Base-by-base conservation (phyloP, 1,140 invertebrate genomes). In the Lasaia peninsularis region DNA sequence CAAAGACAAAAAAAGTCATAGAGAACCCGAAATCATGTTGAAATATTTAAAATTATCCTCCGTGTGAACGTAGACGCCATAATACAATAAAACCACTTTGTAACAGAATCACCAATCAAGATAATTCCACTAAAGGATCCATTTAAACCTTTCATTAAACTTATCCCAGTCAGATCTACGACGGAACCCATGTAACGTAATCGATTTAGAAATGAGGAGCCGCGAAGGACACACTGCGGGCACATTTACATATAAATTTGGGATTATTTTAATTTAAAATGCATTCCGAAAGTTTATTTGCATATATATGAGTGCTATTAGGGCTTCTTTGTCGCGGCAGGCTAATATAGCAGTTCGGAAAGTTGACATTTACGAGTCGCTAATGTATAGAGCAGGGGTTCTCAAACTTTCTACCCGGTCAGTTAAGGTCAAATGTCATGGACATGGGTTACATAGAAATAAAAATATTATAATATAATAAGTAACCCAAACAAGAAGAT, bases 191-290 rank as follows among this genome's bases (percentile, higher is more conserved):
- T 83, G 82, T 85, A 78, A 80, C 75, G 64, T 87, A 88, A 86
- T 88, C 80, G 85, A 88, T 85, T 84, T 78, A 67, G 76, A 75
- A 75, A 82, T 75, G 79, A 80, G 76, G 73, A 81, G 73, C 81
- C 81, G 80, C 76, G 76, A 84, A 88, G 82, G 82, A 83, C 80
- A 76, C 78, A 81, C 70, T 80, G 80, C 75, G 82, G 79, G 79
- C 75, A 81, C 74, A 69, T 88, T 88, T 78, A 79, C 82, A 88
- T 88, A 86, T 84, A 85, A 87, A 87, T 88, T 88, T 65, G 72
- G 78, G 78, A 85, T 85, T 85, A 84, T 86, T 86, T 86, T 88
- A 86, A 88, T 88, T 86, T 86, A 70, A 78, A 83, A 80, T 77
- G 78, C 83, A 84, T 83, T 88, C 75, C 63, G 62, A 75, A 75